These are phyloP conservation scores for Montipora capricornis DNA, from an alignment of 64 coral and sea anemone genomes.

Conservation along the genomic window DNA sequence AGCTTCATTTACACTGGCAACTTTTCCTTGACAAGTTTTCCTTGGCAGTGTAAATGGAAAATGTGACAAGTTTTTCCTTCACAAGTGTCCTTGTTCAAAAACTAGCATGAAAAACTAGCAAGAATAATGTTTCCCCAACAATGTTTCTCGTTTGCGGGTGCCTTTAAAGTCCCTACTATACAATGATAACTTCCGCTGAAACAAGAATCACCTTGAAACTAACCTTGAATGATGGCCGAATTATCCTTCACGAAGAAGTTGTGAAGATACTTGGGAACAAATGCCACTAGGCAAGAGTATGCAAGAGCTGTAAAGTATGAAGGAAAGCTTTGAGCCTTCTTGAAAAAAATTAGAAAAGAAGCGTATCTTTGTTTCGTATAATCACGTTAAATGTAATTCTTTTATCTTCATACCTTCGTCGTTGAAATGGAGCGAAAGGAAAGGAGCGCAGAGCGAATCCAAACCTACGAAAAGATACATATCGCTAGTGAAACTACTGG, in stretches of 20 bases:
- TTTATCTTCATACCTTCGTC: conserved; percentile 80
- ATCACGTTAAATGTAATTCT: background rate
- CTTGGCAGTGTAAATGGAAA: too few species aligned
- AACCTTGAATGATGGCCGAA: conserved; percentile 96
- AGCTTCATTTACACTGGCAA: too few species aligned
- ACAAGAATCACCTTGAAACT: background rate
- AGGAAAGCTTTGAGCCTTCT: background rate
- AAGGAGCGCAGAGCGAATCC: conserved; percentile 97
- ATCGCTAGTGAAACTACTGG: too few species aligned
- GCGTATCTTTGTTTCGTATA: background rate
- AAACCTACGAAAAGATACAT: conserved; percentile 62
- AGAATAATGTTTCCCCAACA: too few species aligned
- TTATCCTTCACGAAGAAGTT: conserved; percentile 99
- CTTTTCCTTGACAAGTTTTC: too few species aligned
- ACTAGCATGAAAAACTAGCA: too few species aligned
- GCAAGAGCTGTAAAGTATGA: conserved; percentile 78
- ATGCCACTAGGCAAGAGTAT: conserved; percentile 83
- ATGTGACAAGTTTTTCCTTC: too few species aligned
- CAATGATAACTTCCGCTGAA: too few species aligned
- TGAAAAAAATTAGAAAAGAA: background rate
- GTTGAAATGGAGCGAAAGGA: conserved; percentile 93
- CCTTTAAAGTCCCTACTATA: background rate
- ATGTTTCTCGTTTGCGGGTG: too few species aligned
- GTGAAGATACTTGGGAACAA: conserved; percentile 95
- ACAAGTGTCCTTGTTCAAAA: too few species aligned